A percentile compares a stretch with the other conserved stretches of the same genome.
Conservation (phyloP, 1,140 invertebrate genomes). For the Stenopsyche tienmushanensis region DNA sequence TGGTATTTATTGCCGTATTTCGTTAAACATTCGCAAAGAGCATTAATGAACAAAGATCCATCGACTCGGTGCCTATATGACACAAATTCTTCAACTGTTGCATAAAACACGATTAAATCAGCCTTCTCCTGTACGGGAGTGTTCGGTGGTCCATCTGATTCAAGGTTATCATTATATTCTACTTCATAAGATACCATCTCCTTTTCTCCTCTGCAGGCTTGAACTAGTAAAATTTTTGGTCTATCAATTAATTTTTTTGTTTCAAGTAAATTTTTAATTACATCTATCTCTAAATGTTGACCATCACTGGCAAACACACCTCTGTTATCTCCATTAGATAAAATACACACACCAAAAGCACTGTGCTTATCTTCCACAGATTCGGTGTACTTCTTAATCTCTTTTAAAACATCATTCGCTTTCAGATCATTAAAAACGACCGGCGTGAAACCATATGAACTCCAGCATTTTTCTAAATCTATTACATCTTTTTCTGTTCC, state of each 20-base stretch:
- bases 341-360: constrained; percentile 17
- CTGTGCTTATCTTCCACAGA: background rate
- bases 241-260: constrained; percentile 17
- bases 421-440: constrained; percentile 1
- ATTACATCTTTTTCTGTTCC: constrained; percentile 15
- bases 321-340: constrained; percentile 14
- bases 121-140: too few relatives aligned
- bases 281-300: constrained; percentile 13
- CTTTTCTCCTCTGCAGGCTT: constrained; percentile 37
- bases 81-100: background rate
- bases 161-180: too few relatives aligned
- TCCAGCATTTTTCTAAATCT: background rate
- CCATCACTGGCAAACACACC: constrained; percentile 1
- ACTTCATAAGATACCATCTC: too few relatives aligned
- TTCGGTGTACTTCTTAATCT: background rate
- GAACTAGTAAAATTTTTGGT: constrained; percentile 35
- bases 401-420: background rate
- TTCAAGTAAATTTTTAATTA: constrained; percentile 11
- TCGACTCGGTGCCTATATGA: background rate
- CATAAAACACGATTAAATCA: background rate
- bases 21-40: background rate
- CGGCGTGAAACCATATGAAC: constrained; percentile 2
- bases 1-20: background rate
- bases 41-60: background rate
- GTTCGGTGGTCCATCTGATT: too few relatives aligned